Base-by-base conservation (phyloP, 2,113 vertebrate genomes). In the Actinemys pallida region DNA sequence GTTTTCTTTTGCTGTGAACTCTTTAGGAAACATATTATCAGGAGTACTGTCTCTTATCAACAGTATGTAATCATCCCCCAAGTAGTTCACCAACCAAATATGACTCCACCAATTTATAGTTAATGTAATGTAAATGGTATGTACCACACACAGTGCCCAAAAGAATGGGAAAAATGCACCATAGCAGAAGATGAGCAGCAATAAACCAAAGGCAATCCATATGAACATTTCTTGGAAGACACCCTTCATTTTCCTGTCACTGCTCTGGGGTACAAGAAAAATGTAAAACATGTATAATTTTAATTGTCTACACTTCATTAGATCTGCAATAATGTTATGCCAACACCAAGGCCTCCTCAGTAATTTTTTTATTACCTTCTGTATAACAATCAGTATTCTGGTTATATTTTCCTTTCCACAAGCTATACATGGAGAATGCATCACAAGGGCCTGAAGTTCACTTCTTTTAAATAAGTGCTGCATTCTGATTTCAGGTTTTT, bases 161-260 rank as follows among this genome's bases (percentile, higher is more conserved):
- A 91, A 89, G 50, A 93, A 84, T 8, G 47, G 24, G 83, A 1
- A 39, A 86, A 94, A 83, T 52, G 47, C 6, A 82, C 57, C 42
- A 49, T 57, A 85, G 83, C 85, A 57, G 79, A 96, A 88, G 59
- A 95, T 52, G 88, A 94, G 69, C 72, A 81, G 83, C 27, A 84
- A 50, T 22, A 83, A 96, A 93, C 19, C 84, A 86, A 95, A 93
- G 10, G 12, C 10, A 90, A 90, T 90, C 29, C 10, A 76, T 35
- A 47, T 8, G 45, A 59, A 72, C 50, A 29, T 95, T 92, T 91
- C 76, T 69, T 94, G 45, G 42, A 90, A 94, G 24, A 42, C 2
- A 76, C 52, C 29, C 22, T 93, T 90, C 7, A 1, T 69, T 50
- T 57, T 85, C 50, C 81, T 29, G 84, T 45, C 0, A 0, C 47